Evolutionary conservation across 2,797 vertebrate species (phyloP), one percentile per base, ranked within the genome.

Genomic region (Lemur catta): DNA sequence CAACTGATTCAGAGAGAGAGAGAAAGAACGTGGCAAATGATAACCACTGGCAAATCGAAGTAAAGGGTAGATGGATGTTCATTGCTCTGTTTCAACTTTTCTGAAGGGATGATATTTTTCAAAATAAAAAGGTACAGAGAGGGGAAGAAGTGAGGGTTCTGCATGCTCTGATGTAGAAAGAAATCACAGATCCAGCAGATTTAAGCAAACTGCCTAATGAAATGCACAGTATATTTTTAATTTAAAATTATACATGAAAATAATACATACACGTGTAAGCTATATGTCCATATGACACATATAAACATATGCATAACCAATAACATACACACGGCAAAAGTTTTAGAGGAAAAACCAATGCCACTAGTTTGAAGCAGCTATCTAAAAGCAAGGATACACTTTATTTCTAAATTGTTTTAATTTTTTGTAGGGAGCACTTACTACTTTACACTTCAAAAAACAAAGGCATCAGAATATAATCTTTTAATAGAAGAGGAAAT

Each of bases 1-100:
- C 87, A 9, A 24, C 30, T 28, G 76, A 33, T 14, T 50, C 28
- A 13, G 71, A 89, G 48, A 59, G 71, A 89, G 48, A 59, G 14
- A 28, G 30, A 30, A 7, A 18, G 57, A 12, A 7, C 0, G 7
- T 3, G 22, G 50, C 17, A 33, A 38, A 41, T 0, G 20, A 6
- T 28, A 72, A 38, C 8, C 7, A 22, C 0, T 1, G 10, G 65
- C 2, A 13, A 91, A 41, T 2, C 3, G 11, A 67, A 46, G 38
- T 2, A 0, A 48, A 50, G 65, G 6, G 30, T 0, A 7, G 5
- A 24, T 0, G 4, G 41, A 9, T 0, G 22, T 12, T 71, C 85
- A 30, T 0, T 41, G 80, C 2, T 57, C 38, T 20, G 24, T 0
- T 43, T 55, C 41, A n/a, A 17, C 33, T 50, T 35, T 69, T 15